These are phyloP conservation scores for Conomelus anceps DNA, from an alignment of 2,888 invertebrate genomes.

Conservation along the genomic window DNA sequence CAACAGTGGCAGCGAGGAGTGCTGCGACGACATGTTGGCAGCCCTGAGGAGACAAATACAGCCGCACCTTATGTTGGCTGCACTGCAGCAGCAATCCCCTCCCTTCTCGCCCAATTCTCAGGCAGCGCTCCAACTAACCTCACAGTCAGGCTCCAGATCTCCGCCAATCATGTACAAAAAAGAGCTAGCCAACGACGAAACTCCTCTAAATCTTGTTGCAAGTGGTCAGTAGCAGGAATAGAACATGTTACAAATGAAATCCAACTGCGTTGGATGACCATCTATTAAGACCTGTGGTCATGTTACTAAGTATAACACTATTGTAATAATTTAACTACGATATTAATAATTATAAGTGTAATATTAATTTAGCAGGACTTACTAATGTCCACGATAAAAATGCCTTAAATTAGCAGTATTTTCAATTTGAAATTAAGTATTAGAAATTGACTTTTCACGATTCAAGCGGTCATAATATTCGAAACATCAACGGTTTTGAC, in stretches of 20 bases:
- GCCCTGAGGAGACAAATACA: slow-evolving; percentile 63
- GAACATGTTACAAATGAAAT: no score
- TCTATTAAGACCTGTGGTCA: neutral
- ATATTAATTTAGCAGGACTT: neutral
- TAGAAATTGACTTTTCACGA: neutral
- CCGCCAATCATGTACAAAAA: slow-evolving; percentile 14
- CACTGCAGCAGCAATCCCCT: slow-evolving; percentile 46
- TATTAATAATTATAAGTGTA: neutral
- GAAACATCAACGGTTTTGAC: neutral
- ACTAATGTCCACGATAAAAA: neutral
- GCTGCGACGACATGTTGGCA: slow-evolving; percentile 60
- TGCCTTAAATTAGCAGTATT: neutral
- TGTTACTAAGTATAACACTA: neutral
- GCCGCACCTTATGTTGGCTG: slow-evolving; percentile 60
- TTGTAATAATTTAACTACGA: no score
- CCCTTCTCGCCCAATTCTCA: neutral
- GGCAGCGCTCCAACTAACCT: neutral
- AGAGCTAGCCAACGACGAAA: slow-evolving; percentile 28
- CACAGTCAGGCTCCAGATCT: neutral
- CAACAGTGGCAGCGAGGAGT: slow-evolving; percentile 40
- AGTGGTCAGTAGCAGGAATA: slow-evolving; percentile 21
- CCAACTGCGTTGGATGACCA: neutral
- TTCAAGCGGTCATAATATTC: neutral
- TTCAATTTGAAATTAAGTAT: neutral
- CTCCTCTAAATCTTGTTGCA: slow-evolving; percentile 32